Evolutionary conservation across 2,797 vertebrate genomes (phyloP).

Genomic region (Phyllotis vaccarum): DNA sequence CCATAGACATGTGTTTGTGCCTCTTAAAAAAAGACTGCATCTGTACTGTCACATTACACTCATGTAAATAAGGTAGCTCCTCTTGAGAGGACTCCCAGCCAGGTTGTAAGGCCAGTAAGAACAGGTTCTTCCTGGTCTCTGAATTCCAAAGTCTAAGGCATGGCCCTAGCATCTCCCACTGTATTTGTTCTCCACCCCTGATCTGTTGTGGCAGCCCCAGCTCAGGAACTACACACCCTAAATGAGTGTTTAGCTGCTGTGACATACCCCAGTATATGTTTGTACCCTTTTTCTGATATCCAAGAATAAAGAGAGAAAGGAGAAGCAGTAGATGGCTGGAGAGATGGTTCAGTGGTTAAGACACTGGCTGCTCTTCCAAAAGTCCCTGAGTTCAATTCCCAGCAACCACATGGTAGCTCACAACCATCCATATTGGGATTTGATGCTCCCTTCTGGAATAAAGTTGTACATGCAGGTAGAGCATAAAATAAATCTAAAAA

Average conservation of each 20-base stretch:
- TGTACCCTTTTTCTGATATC: background rate
- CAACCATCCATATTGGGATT: background rate
- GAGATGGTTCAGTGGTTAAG: background rate
- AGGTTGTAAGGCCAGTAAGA: background rate
- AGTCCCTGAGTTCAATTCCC: background rate
- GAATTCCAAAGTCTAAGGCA: background rate
- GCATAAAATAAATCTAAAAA: background rate
- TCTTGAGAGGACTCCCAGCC: background rate
- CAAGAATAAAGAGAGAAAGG: background rate
- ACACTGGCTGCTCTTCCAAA: background rate
- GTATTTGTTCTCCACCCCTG: background rate
- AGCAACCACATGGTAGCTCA: background rate
- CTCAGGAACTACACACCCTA: background rate
- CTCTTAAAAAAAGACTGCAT: constrained; percentile 41
- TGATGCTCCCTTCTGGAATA: background rate
- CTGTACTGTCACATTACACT: background rate
- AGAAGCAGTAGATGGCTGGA: background rate
- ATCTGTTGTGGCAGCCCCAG: background rate
- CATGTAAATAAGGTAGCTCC: background rate
- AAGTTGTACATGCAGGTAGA: background rate
- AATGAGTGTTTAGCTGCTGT: background rate
- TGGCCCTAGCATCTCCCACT: background rate
- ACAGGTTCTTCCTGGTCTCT: background rate
- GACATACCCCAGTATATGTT: background rate
- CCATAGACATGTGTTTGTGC: background rate